Evolutionary conservation across 1,140 invertebrate species (phyloP), one percentile per base, ranked within the genome.

Genomic region (Brachionus asplanchnoidis): DNA sequence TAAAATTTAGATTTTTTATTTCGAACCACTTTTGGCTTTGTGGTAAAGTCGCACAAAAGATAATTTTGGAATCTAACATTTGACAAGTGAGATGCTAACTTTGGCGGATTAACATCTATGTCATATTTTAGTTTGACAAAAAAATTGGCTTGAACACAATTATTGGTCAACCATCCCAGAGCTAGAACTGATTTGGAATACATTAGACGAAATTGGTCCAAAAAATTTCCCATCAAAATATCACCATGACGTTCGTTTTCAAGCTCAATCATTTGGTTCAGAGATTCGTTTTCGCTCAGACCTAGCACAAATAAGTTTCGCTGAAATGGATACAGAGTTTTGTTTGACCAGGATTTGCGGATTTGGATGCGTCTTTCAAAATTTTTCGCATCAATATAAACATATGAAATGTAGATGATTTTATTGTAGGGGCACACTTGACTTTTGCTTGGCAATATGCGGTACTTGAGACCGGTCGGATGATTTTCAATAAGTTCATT

Each of bases 261-360:
- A 9, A n/a, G 23, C 40, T 73, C 68, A 73, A 73, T 73, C 68
- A 73, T 73, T 73, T 73, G 68, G 17, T 73, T 73, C 3, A 73
- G 32, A 11, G 68, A 42, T 73, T 73, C 68, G 6, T 17, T 42
- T 40, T n/a, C 3, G 32, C 32, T 42, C 8, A 42, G 8, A 8
- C 68, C 68, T 0, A 73, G 12, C 2, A 73, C 68, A 20, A 73
- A 73, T 20, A 73, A 42, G 17, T 73, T 73, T 40, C 68, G 68
- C 40, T 73, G 68, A 17, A 40, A 73, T 5, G 28, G 68, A 46
- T 36, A 73, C 17, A 73, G 14, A 17, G 32, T 40, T 2, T 11
- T 40, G 17, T 73, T 42, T 14, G 68, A 36, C 68, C 68, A 73
- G 0, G 68, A 73, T n/a, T 42, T 40, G 32, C 68, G 68, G 4